phyloP scores from a whole-genome alignment of 1,140 invertebrate genomes.

The Hycleus cichorii region DNA sequence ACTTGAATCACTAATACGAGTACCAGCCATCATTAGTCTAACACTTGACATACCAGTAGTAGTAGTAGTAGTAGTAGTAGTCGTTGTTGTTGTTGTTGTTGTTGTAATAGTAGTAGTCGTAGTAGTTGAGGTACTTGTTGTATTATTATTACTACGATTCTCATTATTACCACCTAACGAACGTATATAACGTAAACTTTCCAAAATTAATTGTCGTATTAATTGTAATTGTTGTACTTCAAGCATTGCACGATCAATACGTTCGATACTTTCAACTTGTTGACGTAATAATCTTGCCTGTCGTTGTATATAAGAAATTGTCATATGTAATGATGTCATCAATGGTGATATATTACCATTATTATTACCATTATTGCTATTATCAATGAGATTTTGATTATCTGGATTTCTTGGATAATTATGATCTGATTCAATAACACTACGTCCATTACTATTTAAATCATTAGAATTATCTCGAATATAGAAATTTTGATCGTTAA shows the following conservation, averaged over 20 bases:
- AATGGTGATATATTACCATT: slow-evolving; percentile 29
- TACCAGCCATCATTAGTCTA: slow-evolving; percentile 40
- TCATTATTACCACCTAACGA: no score
- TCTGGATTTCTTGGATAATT: slow-evolving; percentile 37
- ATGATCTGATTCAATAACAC: slow-evolving; percentile 34
- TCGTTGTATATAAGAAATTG: slow-evolving; percentile 34
- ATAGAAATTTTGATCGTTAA: slow-evolving; percentile 31
- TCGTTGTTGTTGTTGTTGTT: no score
- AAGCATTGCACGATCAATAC: slow-evolving; percentile 38
- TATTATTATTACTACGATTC: no score
- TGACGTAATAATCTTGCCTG: slow-evolving; percentile 33
- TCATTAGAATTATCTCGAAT: slow-evolving; percentile 20
- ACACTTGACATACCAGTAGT: slow-evolving; percentile 33
- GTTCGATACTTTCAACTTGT: slow-evolving; percentile 37
- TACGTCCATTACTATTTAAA: background rate
- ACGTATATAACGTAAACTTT: slow-evolving; percentile 51
- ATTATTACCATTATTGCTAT: background rate
- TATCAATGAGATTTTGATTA: background rate
- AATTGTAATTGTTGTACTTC: slow-evolving; percentile 50
- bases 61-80: background rate
- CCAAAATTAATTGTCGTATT: slow-evolving; percentile 55
- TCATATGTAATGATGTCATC: slow-evolving; percentile 36
- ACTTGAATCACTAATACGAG: slow-evolving; percentile 38
- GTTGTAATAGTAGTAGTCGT: no score
- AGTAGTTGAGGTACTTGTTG: background rate